These are phyloP conservation scores for Paralichthys olivaceus DNA, from an alignment of 2,113 vertebrate genomes.

Conservation along the genomic window DNA sequence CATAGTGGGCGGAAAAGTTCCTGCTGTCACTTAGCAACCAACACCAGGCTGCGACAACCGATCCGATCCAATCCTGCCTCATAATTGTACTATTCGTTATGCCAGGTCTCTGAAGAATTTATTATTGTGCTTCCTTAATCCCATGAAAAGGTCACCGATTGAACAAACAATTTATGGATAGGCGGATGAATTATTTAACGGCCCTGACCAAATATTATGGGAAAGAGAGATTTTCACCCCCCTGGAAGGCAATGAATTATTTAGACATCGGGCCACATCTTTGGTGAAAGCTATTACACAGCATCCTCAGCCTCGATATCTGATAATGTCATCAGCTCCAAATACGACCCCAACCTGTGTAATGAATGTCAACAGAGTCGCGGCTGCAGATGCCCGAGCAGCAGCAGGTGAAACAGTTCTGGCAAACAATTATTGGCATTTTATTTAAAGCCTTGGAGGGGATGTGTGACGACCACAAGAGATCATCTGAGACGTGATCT, in stretches of 20 bases:
- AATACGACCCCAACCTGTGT: slow-evolving; percentile 44
- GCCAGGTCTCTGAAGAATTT: slow-evolving; percentile 75
- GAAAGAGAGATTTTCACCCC: slow-evolving; percentile 45
- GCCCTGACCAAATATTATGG: slow-evolving; percentile 72
- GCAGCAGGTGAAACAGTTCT: slow-evolving; percentile 1
- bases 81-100: slow-evolving; percentile 74
- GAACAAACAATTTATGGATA: slow-evolving; percentile 78
- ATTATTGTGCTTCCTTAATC: slow-evolving; percentile 76
- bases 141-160: slow-evolving; percentile 75
- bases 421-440: slow-evolving; percentile 52
- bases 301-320: slow-evolving; percentile 67
- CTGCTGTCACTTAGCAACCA: slow-evolving; percentile 80
- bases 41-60: slow-evolving; percentile 67
- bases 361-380: slow-evolving; percentile 60
- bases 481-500: slow-evolving; percentile 5
- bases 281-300: slow-evolving; percentile 68
- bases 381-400: slow-evolving; percentile 8
- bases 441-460: slow-evolving; percentile 45
- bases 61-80: slow-evolving; percentile 65
- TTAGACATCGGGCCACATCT: slow-evolving; percentile 67
- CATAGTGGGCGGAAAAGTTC: slow-evolving; percentile 76
- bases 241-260: slow-evolving; percentile 73
- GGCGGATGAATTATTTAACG: slow-evolving; percentile 77
- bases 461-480: background rate
- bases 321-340: slow-evolving; percentile 67